Base-by-base conservation (phyloP, 2,888 invertebrate species). In the Epirrita christyi region DNA sequence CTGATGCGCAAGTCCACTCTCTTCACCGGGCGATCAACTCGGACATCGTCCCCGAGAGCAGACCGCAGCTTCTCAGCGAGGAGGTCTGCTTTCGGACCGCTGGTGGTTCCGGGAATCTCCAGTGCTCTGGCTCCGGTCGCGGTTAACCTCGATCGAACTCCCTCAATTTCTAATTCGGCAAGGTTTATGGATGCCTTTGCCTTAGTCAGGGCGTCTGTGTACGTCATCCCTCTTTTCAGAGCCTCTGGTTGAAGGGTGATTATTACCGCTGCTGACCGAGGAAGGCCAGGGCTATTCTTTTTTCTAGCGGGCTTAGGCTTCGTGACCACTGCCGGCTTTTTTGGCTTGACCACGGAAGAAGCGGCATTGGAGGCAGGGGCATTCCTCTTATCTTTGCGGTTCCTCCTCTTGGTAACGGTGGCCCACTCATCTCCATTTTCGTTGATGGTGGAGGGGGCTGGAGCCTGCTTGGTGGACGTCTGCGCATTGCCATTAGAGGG, bases 221-320 rank as follows among this genome's bases (percentile, higher is more conserved):
- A 66, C 0, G 59, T 48, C 0, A 50, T 11, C 0, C 66, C 67
- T 0, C 9, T 43, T 7, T 58, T 43, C 13, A 34, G 15, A 0
- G 58, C 69, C 9, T 29, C 61, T 2, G 62, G 59, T 41, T 38
- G 47, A 6, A 68, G 29, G 0, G 60, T 57, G 0, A 68, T 42
- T 5, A 61, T 43, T 2, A 67, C 57, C 6, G 65, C 66, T 0
- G 63, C 15, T 0, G 64, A 48, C 0, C 41, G 36, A 0, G 67
- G 66, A 2, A n/a, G 36, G 7, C 38, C 38, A 7, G 48, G n/a
- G 28, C 28, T 43, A n/a, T n/a, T n/a, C 10, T 28, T 27, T 1
- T 2, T 4, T 8, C n/a, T n/a, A n/a, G n/a, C n/a, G n/a, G n/a
- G n/a, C n/a, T 28, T 28, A 2, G 0, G 15, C 27, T 28, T 9